Evolutionary conservation across 2,888 invertebrate genomes (phyloP).

Genomic region (Tenthredo distinguenda): DNA sequence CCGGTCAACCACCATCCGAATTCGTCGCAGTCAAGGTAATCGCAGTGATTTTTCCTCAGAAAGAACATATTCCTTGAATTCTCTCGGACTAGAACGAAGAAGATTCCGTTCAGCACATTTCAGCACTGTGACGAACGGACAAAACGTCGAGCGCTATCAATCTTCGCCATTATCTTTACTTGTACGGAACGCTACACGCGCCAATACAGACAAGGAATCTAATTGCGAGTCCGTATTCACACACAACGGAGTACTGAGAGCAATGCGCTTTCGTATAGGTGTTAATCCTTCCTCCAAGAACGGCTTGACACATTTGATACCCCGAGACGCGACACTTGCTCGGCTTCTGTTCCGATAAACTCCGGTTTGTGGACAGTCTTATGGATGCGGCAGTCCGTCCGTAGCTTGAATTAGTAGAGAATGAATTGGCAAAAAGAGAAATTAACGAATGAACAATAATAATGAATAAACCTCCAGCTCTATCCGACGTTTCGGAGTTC

Average conservation of each 20-base stretch:
- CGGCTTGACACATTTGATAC: conserved; percentile 53
- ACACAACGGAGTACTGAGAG: not conserved
- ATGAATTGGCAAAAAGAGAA: conserved; percentile 32
- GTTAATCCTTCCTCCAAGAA: conserved; percentile 37
- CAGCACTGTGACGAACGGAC: not conserved
- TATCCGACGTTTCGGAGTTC: not conserved
- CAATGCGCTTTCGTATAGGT: conserved; percentile 9
- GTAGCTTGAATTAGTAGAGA: not conserved
- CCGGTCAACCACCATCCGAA: conserved; percentile 73
- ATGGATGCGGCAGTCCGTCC: conserved; percentile 19
- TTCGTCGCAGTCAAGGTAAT: conserved; percentile 62
- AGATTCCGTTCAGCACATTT: not conserved
- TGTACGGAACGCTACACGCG: not conserved
- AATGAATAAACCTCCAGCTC: not conserved
- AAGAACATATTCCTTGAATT: conserved; percentile 63
- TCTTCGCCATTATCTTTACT: not conserved
- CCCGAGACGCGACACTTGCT: conserved; percentile 59
- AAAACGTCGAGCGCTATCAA: not conserved
- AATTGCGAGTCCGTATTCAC: not conserved
- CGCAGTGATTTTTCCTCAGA: conserved; percentile 59
- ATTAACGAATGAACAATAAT: not conserved
- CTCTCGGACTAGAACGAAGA: not conserved
- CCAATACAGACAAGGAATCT: not conserved
- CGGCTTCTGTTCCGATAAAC: conserved; percentile 62
- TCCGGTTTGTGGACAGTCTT: conserved; percentile 24